Base-by-base conservation (phyloP, 2,888 invertebrate genomes). In the Ischnura elegans region DNA sequence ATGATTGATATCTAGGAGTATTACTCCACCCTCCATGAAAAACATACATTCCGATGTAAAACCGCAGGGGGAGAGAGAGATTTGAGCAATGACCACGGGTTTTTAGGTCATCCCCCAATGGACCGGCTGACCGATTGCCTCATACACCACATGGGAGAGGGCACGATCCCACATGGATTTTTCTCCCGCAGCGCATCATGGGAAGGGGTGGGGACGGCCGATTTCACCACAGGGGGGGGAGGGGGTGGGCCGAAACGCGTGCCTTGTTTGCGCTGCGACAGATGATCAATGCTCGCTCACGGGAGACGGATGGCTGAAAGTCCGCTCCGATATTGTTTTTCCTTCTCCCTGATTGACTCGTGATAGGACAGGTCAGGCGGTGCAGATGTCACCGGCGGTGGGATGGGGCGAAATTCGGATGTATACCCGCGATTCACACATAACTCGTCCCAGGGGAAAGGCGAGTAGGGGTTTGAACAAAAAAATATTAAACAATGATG, bases 381-480 rank as follows among this genome's bases (percentile, higher is more conserved):
- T 36, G 10, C 36, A 10, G 76, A 36, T 36, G 76, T 36, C 29
- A 36, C n/a, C 76, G 4, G 36, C 36, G 76, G 36, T 29, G 6
- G 76, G 5, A 76, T 76, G 76, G 36, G 76, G 6, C 29, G 5
- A 10, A 36, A 76, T 76, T 29, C 36, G 61, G 61, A 25, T 61
- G 8, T 19, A 4, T 0, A 10, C 1, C 10, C 5, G 13, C 0
- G 4, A 8, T 4, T 1, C 19, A 6, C 8, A 6, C 6, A n/a
- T 36, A 76, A 76, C 29, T 76, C 76, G 13, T 76, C 76, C 13
- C 13, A 10, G 10, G 13, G 29, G 36, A 76, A 16, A 1, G n/a
- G n/a, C n/a, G n/a, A n/a, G n/a, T n/a, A n/a, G n/a, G n/a, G n/a
- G n/a, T n/a, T n/a, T n/a, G 13, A 76, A 76, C 6, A 25, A n/a